These are phyloP conservation scores for Poeciliopsis prolifica DNA, from an alignment of 2,113 vertebrate species.

Conservation along the genomic window DNA sequence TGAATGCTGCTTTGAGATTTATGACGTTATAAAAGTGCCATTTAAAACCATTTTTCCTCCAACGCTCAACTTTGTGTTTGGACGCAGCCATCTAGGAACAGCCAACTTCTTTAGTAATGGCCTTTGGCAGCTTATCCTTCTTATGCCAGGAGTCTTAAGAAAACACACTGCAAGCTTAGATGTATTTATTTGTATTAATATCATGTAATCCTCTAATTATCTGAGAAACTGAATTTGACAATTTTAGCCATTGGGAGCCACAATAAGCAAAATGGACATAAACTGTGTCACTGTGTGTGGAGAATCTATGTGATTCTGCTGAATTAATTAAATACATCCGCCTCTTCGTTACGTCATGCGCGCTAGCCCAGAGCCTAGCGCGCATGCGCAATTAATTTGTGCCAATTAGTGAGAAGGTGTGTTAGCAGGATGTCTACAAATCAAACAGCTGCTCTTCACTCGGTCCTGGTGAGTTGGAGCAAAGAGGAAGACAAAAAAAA, in stretches of 20 bases:
- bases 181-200: neutral
- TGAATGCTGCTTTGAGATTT: neutral
- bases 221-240: neutral
- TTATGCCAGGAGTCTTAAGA: neutral
- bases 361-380: neutral
- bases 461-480: conserved; percentile 25
- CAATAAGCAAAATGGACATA: neutral
- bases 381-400: conserved; percentile 23
- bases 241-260: too few relatives aligned
- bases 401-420: conserved; percentile 57
- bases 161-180: neutral
- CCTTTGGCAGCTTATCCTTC: neutral
- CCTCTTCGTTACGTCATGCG: neutral
- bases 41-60: neutral
- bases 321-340: neutral
- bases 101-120: neutral
- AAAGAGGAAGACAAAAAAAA: neutral
- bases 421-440: conserved; percentile 36
- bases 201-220: neutral
- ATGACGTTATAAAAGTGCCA: neutral
- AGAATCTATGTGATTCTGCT: neutral
- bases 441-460: accelerated
- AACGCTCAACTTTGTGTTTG: neutral
- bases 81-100: neutral
- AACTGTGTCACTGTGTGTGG: neutral